These are phyloP conservation scores for Prorops nasuta DNA, from an alignment of 1,140 invertebrate genomes.

Conservation along the genomic window DNA sequence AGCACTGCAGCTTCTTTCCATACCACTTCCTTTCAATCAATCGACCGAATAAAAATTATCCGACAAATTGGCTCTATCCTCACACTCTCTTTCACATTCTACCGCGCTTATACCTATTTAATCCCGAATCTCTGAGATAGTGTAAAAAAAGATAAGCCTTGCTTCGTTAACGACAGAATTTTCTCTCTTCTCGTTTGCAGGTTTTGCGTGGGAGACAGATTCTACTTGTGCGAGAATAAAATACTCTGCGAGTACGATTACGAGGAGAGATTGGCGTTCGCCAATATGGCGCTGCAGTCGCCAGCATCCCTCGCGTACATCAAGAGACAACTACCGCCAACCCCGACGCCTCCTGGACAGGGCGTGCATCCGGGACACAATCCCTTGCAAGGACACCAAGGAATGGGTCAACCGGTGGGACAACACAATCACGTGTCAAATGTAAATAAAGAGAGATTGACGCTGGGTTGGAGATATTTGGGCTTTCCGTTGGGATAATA, in stretches of 20 bases:
- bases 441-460: constrained; percentile 45
- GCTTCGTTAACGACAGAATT: no score
- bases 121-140: no score
- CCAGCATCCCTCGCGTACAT: constrained; percentile 78
- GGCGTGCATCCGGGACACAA: constrained; percentile 46
- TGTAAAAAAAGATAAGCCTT: no score
- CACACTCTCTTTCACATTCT: no score
- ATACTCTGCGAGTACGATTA: constrained; percentile 97
- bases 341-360: constrained; percentile 45
- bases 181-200: constrained; percentile 56
- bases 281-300: constrained; percentile 88
- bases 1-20: no score
- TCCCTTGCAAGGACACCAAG: constrained; percentile 45
- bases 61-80: no score
- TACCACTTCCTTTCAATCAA: no score
- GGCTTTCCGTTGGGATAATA: background rate
- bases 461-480: background rate
- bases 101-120: no score
- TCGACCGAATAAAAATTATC: no score
- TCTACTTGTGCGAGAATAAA: constrained; percentile 96
- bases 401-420: constrained; percentile 42
- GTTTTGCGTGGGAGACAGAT: constrained; percentile 95
- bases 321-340: constrained; percentile 74
- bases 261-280: constrained; percentile 87
- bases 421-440: constrained; percentile 53